Conservation (phyloP, 2,888 invertebrate species). For the Pterostichus madidus region DNA sequence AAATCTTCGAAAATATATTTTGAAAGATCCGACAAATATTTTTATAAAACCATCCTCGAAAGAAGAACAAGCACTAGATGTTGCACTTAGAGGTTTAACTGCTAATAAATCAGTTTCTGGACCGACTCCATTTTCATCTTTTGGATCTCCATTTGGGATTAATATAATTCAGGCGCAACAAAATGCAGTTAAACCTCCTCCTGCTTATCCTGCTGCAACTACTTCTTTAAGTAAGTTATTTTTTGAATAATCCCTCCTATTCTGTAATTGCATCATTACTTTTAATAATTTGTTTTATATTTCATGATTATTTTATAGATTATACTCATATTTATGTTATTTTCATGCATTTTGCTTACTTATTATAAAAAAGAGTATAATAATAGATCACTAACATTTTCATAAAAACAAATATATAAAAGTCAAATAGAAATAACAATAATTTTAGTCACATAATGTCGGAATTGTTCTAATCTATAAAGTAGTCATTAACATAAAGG, state of each 20-base stretch:
- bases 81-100: constrained; percentile 74
- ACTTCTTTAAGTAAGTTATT: constrained; percentile 74
- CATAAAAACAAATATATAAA: too few relatives aligned
- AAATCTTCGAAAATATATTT: constrained; percentile 88
- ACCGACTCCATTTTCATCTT: constrained; percentile 81
- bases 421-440: too few relatives aligned
- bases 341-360: too few relatives aligned
- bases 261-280: too few relatives aligned
- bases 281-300: too few relatives aligned
- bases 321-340: too few relatives aligned
- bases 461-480: too few relatives aligned
- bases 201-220: constrained; percentile 74
- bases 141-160: constrained; percentile 71
- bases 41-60: constrained; percentile 79
- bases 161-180: constrained; percentile 75
- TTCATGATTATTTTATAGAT: too few relatives aligned
- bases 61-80: constrained; percentile 70
- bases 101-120: constrained; percentile 79
- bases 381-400: too few relatives aligned
- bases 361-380: too few relatives aligned
- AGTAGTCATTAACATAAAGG: too few relatives aligned
- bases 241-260: background rate
- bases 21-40: constrained; percentile 88
- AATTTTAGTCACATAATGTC: too few relatives aligned
- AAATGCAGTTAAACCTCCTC: constrained; percentile 72